phyloP scores from a whole-genome alignment of 2,113 vertebrate genomes.

The Maccullochella peelii region DNA sequence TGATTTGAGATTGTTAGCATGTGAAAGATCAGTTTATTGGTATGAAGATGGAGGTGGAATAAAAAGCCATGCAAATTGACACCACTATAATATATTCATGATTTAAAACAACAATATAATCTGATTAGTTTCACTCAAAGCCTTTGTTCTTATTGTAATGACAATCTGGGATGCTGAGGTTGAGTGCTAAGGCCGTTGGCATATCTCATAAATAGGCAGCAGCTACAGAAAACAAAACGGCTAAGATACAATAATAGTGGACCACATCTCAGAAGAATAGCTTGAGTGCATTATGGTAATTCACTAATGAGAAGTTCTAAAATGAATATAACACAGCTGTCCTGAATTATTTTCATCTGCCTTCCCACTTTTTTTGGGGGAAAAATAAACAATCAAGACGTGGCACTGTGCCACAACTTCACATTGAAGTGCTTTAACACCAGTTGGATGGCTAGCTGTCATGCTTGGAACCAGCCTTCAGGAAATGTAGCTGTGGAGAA shows the following conservation, averaged over 20 bases:
- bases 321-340: constrained; percentile 64
- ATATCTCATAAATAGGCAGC: constrained; percentile 73
- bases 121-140: constrained; percentile 69
- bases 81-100: constrained; percentile 43
- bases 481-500: constrained; percentile 55
- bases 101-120: constrained; percentile 53
- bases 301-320: constrained; percentile 65
- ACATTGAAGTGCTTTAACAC: constrained; percentile 38
- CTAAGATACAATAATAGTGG: constrained; percentile 35
- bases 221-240: constrained; percentile 57
- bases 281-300: constrained; percentile 66
- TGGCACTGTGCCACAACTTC: constrained; percentile 38
- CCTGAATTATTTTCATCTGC: constrained; percentile 29
- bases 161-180: constrained; percentile 61
- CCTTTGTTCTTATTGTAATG: constrained; percentile 66
- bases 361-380: constrained; percentile 3
- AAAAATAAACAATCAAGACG: background rate
- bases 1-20: background rate
- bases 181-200: constrained; percentile 53
- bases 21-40: constrained; percentile 2
- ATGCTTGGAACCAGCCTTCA: constrained; percentile 50
- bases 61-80: constrained; percentile 40
- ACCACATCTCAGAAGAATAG: constrained; percentile 59
- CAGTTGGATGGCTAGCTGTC: constrained; percentile 55
- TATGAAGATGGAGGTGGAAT: constrained; percentile 32